Percentiles rank a stretch among this genome's conserved stretches.
phyloP scores from a whole-genome alignment of 1,140 invertebrate genomes.

The Heliothis subflexa region DNA sequence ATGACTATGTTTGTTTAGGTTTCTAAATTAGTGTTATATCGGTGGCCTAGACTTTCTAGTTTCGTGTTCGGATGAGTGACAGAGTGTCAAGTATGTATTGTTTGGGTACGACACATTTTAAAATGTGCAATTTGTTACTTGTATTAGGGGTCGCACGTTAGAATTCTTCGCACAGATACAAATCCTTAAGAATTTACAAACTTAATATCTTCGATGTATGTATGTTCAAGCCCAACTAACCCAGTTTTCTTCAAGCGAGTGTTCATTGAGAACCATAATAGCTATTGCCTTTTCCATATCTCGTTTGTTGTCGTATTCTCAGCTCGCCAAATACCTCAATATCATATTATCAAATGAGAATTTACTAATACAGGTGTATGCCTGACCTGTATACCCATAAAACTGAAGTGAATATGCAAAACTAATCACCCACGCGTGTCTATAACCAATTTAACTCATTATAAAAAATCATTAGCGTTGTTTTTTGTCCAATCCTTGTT shows the following conservation, averaged over 20 bases:
- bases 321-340: not conserved
- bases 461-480: slow-evolving; percentile 30
- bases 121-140: not conserved
- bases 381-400: not conserved
- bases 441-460: not conserved
- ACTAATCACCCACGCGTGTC: slow-evolving; percentile 3
- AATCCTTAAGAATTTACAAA: not conserved
- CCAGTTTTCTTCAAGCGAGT: too few relatives aligned
- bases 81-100: slow-evolving; percentile 5
- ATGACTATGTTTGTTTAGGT: slow-evolving; percentile 21
- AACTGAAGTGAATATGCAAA: not conserved
- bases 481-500: slow-evolving; percentile 14
- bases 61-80: not conserved
- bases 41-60: slow-evolving; percentile 26
- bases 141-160: not conserved
- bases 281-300: too few relatives aligned
- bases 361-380: not conserved
- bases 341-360: not conserved
- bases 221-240: too few relatives aligned
- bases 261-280: too few relatives aligned
- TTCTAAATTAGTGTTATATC: slow-evolving; percentile 28
- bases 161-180: too few relatives aligned
- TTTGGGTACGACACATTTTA: not conserved
- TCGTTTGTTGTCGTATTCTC: not conserved
- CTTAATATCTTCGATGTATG: not conserved